Conservation (phyloP, 1,140 invertebrate species). For the Cheumatopsyche charites region DNA sequence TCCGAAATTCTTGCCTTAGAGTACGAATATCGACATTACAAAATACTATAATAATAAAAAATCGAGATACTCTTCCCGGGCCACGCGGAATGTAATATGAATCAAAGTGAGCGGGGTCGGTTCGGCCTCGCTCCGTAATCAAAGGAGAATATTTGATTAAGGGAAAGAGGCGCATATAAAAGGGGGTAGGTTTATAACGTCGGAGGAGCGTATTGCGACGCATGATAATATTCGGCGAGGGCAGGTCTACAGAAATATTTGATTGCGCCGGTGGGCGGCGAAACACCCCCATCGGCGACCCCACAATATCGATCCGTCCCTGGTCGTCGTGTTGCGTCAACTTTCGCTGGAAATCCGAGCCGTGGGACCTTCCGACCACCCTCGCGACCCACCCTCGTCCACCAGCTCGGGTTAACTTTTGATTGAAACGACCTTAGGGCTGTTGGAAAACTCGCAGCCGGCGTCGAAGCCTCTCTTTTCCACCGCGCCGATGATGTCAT, state of each 20-base stretch:
- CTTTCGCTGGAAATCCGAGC: constrained; percentile 30
- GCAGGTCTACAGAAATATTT: constrained; percentile 38
- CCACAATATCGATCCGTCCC: constrained; percentile 12
- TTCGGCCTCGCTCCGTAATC: constrained; percentile 22
- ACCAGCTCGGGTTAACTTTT: constrained; percentile 35
- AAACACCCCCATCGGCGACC: neutral
- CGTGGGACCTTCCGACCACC: constrained; percentile 31
- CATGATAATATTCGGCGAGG: constrained; percentile 36
- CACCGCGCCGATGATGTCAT: constrained; percentile 7
- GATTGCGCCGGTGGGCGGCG: constrained; percentile 23
- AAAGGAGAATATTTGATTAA: constrained; percentile 40
- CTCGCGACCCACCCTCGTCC: neutral
- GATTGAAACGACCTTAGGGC: constrained; percentile 44
- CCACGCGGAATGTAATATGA: constrained; percentile 34
- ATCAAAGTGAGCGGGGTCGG: constrained; percentile 22
- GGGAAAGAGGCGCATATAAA: constrained; percentile 3
- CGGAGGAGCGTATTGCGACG: constrained; percentile 14
- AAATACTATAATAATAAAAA: neutral
- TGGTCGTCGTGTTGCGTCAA: constrained; percentile 30
- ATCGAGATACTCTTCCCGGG: neutral
- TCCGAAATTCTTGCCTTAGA: too few species aligned
- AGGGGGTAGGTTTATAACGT: too few species aligned
- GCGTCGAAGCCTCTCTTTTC: constrained; percentile 4
- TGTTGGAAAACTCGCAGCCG: neutral
- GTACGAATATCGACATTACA: too few species aligned